A percentile compares a stretch with the other conserved stretches of the same genome.
These are phyloP conservation scores for Chironomus striatipennis DNA, from an alignment of 1,140 invertebrate species.

Conservation along the genomic window DNA sequence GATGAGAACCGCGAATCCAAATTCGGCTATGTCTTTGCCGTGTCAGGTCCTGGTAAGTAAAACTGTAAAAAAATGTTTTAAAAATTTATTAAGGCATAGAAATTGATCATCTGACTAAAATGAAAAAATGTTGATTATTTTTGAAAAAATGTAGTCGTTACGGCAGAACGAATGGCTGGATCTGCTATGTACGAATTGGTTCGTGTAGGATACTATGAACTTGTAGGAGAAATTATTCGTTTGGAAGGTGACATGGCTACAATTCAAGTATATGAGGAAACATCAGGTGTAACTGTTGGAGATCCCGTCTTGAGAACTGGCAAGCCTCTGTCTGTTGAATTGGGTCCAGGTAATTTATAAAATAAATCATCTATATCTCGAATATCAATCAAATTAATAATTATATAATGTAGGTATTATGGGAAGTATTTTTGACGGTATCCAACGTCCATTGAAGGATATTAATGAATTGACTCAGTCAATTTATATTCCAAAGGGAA, in stretches of 20 bases:
- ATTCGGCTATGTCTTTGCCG: conserved; percentile 93
- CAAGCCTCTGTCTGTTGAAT: conserved; percentile 72
- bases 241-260: conserved; percentile 49
- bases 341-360: conserved; percentile 56
- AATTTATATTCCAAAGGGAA: conserved; percentile 99
- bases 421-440: conserved; percentile 99
- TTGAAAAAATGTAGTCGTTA: conserved; percentile 30
- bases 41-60: conserved; percentile 89
- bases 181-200: conserved; percentile 59
- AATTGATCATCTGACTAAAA: neutral
- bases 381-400: neutral
- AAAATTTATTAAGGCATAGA: neutral
- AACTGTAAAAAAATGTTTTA: neutral
- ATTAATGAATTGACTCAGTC: conserved; percentile 88
- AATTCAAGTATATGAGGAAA: conserved; percentile 71
- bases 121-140: neutral
- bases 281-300: conserved; percentile 76
- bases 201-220: conserved; percentile 56
- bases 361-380: neutral
- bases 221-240: conserved; percentile 69
- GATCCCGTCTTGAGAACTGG: conserved; percentile 74
- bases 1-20: conserved; percentile 80
- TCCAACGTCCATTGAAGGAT: conserved; percentile 95
- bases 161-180: conserved; percentile 37
- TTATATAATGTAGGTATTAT: conserved; percentile 54